Evolutionary conservation across 2,113 vertebrate genomes (phyloP).

Genomic region (Lepisosteus osseus): DNA sequence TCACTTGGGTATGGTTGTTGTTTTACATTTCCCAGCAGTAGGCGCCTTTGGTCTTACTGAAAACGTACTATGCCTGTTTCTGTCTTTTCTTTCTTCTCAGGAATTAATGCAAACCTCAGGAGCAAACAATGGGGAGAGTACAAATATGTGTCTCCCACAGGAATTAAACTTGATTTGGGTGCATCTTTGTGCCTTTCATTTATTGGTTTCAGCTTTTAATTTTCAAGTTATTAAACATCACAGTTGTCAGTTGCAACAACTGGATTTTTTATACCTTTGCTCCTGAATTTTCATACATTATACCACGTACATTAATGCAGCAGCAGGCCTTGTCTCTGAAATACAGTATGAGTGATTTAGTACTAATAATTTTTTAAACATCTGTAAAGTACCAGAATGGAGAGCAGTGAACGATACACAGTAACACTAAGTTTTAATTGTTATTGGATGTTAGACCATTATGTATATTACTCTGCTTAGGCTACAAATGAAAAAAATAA

Average conservation of each 20-base stretch:
- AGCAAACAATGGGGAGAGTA: slow-evolving; percentile 14
- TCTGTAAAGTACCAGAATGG: slow-evolving; percentile 8
- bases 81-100: slow-evolving; percentile 28
- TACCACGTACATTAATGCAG: background rate
- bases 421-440: background rate
- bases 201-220: slow-evolving; percentile 29
- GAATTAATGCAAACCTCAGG: slow-evolving; percentile 26
- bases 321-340: background rate
- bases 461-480: background rate
- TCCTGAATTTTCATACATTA: background rate
- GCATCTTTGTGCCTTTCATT: slow-evolving; percentile 27
- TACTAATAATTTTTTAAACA: slow-evolving; percentile 1
- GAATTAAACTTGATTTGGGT: slow-evolving; percentile 10
- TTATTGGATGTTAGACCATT: background rate
- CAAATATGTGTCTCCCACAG: slow-evolving; percentile 28
- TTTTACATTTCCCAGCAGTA: slow-evolving; percentile 41
- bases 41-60: background rate
- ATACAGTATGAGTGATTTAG: background rate
- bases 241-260: background rate
- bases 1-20: slow-evolving; percentile 12
- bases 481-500: background rate
- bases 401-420: background rate
- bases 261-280: background rate
- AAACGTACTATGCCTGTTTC: slow-evolving; percentile 19
- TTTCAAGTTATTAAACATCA: background rate